phyloP scores from a whole-genome alignment of 2,888 invertebrate genomes.

The Drosophila ustulata region DNA sequence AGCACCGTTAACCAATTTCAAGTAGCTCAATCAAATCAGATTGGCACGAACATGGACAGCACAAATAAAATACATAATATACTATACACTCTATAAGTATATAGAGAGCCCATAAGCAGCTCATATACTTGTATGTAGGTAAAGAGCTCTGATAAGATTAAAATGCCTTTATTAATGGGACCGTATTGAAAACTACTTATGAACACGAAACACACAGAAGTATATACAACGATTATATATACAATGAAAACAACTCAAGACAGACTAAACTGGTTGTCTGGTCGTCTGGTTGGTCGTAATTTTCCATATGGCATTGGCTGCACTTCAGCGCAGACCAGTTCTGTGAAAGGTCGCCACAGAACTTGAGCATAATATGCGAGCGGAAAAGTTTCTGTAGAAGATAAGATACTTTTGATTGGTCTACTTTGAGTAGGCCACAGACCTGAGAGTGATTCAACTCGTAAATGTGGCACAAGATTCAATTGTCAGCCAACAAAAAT shows the following conservation, averaged over 20 bases:
- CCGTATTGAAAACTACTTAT: conserved; percentile 45
- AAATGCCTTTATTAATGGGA: conserved; percentile 24
- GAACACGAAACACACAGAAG: conserved; percentile 7
- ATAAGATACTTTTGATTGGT: conserved; percentile 28
- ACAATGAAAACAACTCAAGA: not conserved
- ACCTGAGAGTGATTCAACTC: not conserved
- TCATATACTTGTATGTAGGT: not conserved
- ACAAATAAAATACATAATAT: conserved; percentile 12
- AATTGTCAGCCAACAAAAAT: not conserved
- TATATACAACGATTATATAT: not conserved
- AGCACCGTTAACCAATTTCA: conserved; percentile 46
- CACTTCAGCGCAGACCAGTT: conserved; percentile 62
- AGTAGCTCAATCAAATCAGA: conserved; percentile 43
- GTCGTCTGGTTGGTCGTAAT: conserved; percentile 46
- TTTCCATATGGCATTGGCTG: conserved; percentile 62
- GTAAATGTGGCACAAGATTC: not conserved
- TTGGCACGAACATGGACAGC: conserved; percentile 7
- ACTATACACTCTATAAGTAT: not conserved
- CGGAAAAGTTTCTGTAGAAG: conserved; percentile 41
- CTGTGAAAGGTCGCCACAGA: conserved; percentile 52
- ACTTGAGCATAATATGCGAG: conserved; percentile 10
- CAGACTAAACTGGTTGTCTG: conserved; percentile 67
- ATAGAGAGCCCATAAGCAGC: conserved; percentile 3
- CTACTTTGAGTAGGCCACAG: conserved; percentile 20
- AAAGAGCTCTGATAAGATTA: conserved; percentile 49